phyloP scores from a whole-genome alignment of 2,797 vertebrate genomes.

The Echeneis naucrates region DNA sequence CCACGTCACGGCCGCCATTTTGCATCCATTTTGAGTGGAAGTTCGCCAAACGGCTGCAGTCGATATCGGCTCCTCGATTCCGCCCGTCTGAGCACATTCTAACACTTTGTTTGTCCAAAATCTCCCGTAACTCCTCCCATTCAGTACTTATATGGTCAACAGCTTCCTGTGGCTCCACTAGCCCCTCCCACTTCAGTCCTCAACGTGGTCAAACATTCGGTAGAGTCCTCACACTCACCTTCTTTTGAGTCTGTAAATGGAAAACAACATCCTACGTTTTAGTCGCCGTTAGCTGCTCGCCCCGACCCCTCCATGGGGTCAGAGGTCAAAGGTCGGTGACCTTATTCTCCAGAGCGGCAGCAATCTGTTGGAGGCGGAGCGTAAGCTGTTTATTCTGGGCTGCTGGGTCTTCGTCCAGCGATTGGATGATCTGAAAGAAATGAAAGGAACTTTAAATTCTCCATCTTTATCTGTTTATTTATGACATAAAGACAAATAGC shows the following conservation, averaged over 20 bases:
- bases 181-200: conserved; percentile 45
- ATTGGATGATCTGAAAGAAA: conserved; percentile 90
- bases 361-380: conserved; percentile 96
- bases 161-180: conserved; percentile 35
- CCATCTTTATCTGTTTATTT: too few species aligned
- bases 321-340: conserved; percentile 95
- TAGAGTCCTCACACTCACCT: conserved; percentile 40
- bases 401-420: conserved; percentile 95
- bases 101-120: conserved; percentile 33
- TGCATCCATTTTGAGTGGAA: conserved; percentile 25
- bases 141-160: conserved; percentile 41
- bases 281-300: conserved; percentile 23
- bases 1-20: neutral
- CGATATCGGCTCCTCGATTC: conserved; percentile 21
- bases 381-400: conserved; percentile 98
- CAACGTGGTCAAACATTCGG: conserved; percentile 42
- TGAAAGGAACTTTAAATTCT: neutral
- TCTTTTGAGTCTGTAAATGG: conserved; percentile 36
- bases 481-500: neutral
- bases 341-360: conserved; percentile 97
- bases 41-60: neutral
- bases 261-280: conserved; percentile 50
- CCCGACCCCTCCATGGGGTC: conserved; percentile 19
- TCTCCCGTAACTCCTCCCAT: conserved; percentile 21
- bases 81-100: conserved; percentile 5